Conservation (phyloP, 53 echinoderm and acorn worm species). For the Echinometra lucunter region DNA sequence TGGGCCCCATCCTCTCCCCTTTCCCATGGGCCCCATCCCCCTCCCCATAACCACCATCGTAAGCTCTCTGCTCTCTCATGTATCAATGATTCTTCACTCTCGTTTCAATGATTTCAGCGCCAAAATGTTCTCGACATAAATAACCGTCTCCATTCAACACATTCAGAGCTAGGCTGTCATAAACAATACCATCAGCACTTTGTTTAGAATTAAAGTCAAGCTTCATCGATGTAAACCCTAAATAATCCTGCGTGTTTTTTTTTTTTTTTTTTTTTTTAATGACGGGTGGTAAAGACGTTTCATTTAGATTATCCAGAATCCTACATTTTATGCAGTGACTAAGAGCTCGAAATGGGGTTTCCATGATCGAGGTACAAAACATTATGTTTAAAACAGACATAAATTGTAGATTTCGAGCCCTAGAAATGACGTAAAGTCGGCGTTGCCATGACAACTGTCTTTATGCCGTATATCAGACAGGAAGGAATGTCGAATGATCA, state of each 20-base stretch:
- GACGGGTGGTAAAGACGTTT: constrained; percentile 18
- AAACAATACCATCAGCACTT: background rate
- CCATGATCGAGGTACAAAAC: background rate
- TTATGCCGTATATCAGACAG: background rate
- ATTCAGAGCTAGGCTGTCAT: background rate
- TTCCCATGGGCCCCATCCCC: background rate
- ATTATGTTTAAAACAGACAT: constrained; percentile 45
- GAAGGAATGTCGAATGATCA: background rate
- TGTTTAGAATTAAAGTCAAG: constrained; percentile 29
- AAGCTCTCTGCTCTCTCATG: background rate
- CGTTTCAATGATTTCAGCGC: background rate
- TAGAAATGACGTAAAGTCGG: background rate
- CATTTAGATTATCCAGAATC: background rate
- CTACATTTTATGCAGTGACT: background rate
- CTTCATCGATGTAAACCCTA: background rate
- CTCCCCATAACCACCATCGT: background rate
- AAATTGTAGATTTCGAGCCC: background rate
- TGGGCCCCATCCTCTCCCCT: background rate
- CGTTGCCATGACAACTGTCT: background rate
- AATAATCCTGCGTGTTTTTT: background rate
- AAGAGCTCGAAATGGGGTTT: background rate
- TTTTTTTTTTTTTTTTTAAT: too few relatives aligned
- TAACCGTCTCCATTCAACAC: constrained; percentile 30
- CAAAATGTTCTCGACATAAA: constrained; percentile 19
- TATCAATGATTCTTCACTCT: too few relatives aligned